Evolutionary conservation across 2,113 vertebrate genomes (phyloP), one percentile per base, ranked within the genome.

Genomic region (Ctenomys sociabilis): DNA sequence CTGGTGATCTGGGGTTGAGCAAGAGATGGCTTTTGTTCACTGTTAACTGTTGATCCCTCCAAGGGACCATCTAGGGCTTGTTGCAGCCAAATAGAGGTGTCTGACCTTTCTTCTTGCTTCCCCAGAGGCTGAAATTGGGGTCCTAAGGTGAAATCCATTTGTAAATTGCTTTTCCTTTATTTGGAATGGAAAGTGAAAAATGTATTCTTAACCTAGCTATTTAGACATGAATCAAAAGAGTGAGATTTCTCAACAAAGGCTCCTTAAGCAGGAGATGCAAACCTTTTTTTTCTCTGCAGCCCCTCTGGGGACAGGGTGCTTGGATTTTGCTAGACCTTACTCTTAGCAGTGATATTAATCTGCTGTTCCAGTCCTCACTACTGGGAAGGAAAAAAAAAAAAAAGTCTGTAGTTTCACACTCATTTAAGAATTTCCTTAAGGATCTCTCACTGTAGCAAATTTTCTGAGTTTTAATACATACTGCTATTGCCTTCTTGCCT

Each of bases 121-220:
- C 35, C 82, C 21, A 77, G 49, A 87, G 66, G 64, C 43, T 81
- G 57, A 95, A 95, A 85, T 75, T 90, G 45, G 77, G 70, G 70
- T 95, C 64, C 22, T 75, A 77, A 85, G 81, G 68, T 78, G 81
- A 96, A 93, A 84, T 68, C 35, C n/a, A 77, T 35, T 37, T 73
- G 85, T 64, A 91, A 83, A 66, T 77, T 85, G 66, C 52, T 95
- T 92, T 94, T 73, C 28, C 57, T 83, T 81, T 72, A 82, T 70
- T 80, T 85, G 68, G 37, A 66, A 59, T 40, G 22, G 40, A 45
- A 86, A 89, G 19, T 59, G 3, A 80, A 92, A 94, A 37, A 54
- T 45, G 22, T 80, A 8, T 24, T 81, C 35, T 57, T 89, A 54
- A 88, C 43, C 49, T 84, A 63, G 85, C 64, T 40, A 35, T 68